These are phyloP conservation scores for Bombus picipes DNA, from an alignment of 1,140 invertebrate species.

Conservation along the genomic window DNA sequence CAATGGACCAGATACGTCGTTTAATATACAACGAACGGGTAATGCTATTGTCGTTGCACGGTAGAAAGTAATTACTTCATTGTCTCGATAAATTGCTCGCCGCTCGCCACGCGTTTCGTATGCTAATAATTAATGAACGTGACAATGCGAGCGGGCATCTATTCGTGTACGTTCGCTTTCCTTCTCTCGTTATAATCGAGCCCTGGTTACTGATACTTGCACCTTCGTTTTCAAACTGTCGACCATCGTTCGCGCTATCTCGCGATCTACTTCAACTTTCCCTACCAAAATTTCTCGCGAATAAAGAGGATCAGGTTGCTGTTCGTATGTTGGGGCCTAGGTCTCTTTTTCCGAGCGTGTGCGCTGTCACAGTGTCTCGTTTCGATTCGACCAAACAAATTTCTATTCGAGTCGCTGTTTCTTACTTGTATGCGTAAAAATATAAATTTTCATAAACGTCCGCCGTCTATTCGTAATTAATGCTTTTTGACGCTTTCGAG, in stretches of 20 bases:
- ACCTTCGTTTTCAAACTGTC: not conserved
- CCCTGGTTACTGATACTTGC: not conserved
- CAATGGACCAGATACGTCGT: slow-evolving; percentile 60
- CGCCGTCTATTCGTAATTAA: not conserved
- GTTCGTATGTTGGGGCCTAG: too few relatives aligned
- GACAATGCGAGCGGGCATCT: slow-evolving; percentile 38
- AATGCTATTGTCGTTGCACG: slow-evolving; percentile 62
- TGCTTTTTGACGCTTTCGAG: not conserved
- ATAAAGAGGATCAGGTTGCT: too few relatives aligned
- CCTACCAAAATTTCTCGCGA: too few relatives aligned
- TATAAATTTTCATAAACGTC: not conserved
- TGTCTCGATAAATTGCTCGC: slow-evolving; percentile 65
- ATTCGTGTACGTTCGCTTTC: not conserved
- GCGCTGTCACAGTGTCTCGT: too few relatives aligned
- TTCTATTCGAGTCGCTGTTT: not conserved
- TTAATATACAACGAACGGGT: slow-evolving; percentile 66
- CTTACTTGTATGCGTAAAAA: too few relatives aligned
- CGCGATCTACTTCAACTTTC: too few relatives aligned
- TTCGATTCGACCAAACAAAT: too few relatives aligned
- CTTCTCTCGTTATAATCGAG: not conserved
- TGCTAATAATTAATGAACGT: slow-evolving; percentile 63
- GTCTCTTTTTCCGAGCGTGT: rapidly evolving
- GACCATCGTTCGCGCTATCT: too few relatives aligned
- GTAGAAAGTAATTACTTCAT: slow-evolving; percentile 67
- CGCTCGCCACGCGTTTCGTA: slow-evolving; percentile 56